Conservation (phyloP, 2,888 invertebrate species). For the Steinernema hermaphroditum region DNA sequence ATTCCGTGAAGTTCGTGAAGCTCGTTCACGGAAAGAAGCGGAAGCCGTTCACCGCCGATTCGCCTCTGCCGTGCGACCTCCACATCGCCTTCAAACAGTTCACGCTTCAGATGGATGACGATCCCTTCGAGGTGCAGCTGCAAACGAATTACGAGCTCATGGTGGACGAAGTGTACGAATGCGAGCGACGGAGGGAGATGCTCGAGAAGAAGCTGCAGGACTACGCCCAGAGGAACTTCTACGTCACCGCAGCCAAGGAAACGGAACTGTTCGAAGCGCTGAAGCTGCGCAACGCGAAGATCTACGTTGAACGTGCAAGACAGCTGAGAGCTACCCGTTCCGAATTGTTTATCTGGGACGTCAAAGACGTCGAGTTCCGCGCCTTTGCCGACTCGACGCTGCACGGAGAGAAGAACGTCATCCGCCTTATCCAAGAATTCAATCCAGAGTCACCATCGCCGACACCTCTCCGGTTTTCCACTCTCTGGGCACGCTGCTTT, state of each 20-base stretch:
- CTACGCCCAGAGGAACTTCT: constrained; percentile 24
- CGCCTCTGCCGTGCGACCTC: constrained; percentile 83
- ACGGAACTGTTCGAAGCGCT: constrained; percentile 86
- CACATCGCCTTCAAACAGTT: constrained; percentile 83
- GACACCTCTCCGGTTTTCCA: constrained; percentile 67
- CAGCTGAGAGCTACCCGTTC: constrained; percentile 66
- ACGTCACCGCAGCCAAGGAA: constrained; percentile 67
- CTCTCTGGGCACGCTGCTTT: constrained; percentile 88
- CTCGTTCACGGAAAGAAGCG: constrained; percentile 72
- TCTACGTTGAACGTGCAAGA: constrained; percentile 82
- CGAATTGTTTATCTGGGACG: constrained; percentile 82
- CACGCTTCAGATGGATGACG: constrained; percentile 88
- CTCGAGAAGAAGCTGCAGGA: constrained; percentile 79
- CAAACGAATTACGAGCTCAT: constrained; percentile 91
- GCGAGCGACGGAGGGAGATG: constrained; percentile 83
- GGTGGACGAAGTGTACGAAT: constrained; percentile 92
- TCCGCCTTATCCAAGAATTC: constrained; percentile 77
- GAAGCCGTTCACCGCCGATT: constrained; percentile 75
- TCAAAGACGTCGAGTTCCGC: constrained; percentile 75
- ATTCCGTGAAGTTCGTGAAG: constrained; percentile 90
- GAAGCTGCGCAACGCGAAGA: constrained; percentile 87
- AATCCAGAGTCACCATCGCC: constrained; percentile 29
- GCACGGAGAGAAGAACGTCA: constrained; percentile 80
- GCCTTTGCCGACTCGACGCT: constrained; percentile 84
- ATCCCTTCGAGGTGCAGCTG: constrained; percentile 84